Evolutionary conservation across 2,888 invertebrate genomes (phyloP), one percentile per base, ranked within the genome.

Genomic region (Lomographa bimaculata): DNA sequence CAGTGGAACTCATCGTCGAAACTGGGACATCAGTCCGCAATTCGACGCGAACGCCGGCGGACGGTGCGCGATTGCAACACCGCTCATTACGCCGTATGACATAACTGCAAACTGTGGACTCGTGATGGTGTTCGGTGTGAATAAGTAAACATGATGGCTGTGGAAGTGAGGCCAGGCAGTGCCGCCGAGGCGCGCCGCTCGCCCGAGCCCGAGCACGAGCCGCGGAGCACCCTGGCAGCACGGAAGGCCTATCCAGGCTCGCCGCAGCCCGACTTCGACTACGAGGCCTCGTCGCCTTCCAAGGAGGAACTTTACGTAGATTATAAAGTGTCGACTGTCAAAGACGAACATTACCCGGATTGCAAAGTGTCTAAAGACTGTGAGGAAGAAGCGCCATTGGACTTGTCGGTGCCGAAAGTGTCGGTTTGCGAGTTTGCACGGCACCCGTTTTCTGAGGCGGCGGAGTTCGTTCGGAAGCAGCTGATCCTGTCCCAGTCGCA

Each of bases 381-480:
- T 40, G 91, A 92, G 54, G 93, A 94, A 54, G 93, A 94, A 57
- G 92, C 92, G 44, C 96, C 96, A 7, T 78, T 96, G 77, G 96
- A 97, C 89, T 89, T 96, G 72, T 94, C 95, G 57, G 92, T 94
- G 44, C 79, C 87, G 36, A 84, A 85, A 60, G 89, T 90, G 53
- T 74, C 89, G 7, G 90, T 90, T 45, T 73, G 87, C 60, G 89
- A 89, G 27, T 90, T 90, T 65, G 90, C 90, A 48, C 71, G 89
- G 40, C 89, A 87, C 51, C 72, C 86, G 7, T 83, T 87, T 63
- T 84, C 89, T 59, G 82, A 91, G 70, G 85, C 89, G 9, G 63
- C 83, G 53, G 82, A 91, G 77, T 85, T 82, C 50, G 78, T 89
- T 75, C 63, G 90, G 71, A 72, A 82, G 58, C 78, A 83, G 75